These are phyloP conservation scores for Cheilosia variabilis DNA, from an alignment of 2,888 invertebrate genomes.

Conservation along the genomic window DNA sequence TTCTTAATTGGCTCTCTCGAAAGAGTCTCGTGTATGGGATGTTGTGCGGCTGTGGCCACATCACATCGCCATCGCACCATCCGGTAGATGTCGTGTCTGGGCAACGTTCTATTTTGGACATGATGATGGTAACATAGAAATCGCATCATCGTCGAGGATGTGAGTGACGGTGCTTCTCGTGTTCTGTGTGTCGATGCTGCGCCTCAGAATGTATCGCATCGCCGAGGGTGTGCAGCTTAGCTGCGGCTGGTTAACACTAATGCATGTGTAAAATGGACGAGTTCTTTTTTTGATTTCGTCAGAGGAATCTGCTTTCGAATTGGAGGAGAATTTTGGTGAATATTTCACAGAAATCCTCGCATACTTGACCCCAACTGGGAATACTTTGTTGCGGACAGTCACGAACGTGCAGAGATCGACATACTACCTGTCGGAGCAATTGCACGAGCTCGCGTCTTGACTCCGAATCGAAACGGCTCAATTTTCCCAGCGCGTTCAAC, in stretches of 20 bases:
- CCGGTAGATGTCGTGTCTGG: conserved; percentile 73
- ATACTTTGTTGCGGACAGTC: background rate
- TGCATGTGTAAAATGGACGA: conserved; percentile 47
- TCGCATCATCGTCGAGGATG: conserved; percentile 69
- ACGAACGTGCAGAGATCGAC: background rate
- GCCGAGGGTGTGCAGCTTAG: conserved; percentile 24
- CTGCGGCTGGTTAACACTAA: conserved; percentile 38
- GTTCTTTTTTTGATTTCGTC: background rate
- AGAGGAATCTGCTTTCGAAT: too few species aligned
- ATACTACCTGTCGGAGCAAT: background rate
- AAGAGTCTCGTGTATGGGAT: conserved; percentile 61
- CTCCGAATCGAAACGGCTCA: conserved; percentile 12
- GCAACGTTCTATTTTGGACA: conserved; percentile 70
- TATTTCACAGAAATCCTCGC: background rate
- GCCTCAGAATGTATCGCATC: conserved; percentile 38
- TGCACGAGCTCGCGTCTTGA: background rate
- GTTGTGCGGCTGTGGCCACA: conserved; percentile 42
- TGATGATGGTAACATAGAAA: conserved; percentile 71
- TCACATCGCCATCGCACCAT: conserved; percentile 35
- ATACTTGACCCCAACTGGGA: background rate
- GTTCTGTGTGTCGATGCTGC: conserved; percentile 38
- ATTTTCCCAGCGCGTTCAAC: conserved; percentile 31
- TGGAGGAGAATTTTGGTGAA: too few species aligned
- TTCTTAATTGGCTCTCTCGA: conserved; percentile 73
- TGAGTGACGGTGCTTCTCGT: conserved; percentile 62